These are phyloP conservation scores for Rafetus swinhoei DNA, from an alignment of 2,113 vertebrate species.

Conservation along the genomic window DNA sequence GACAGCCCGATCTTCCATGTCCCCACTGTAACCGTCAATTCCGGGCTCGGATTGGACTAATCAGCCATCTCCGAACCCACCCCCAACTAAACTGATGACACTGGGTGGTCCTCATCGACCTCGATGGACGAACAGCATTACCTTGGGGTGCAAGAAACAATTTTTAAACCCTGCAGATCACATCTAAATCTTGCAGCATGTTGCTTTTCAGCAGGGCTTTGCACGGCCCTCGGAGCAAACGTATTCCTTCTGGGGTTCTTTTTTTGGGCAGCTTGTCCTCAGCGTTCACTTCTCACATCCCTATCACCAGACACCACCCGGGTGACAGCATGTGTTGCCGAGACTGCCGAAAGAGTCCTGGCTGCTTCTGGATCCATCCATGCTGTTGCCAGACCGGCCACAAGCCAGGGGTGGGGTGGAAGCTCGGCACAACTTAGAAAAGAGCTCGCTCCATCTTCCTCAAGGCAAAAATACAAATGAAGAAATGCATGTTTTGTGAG, in stretches of 20 bases:
- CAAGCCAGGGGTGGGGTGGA: not conserved
- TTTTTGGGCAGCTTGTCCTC: not conserved
- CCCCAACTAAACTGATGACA: no score
- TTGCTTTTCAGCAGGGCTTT: not conserved
- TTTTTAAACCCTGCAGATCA: rapidly evolving
- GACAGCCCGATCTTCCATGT: no score
- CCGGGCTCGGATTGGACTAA: no score
- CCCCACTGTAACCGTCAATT: no score
- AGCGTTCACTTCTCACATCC: not conserved
- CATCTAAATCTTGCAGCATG: no score
- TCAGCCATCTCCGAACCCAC: no score
- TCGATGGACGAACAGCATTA: no score
- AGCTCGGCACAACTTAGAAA: rapidly evolving
- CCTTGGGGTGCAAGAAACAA: not conserved
- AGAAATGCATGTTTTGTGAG: not conserved
- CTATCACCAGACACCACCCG: not conserved
- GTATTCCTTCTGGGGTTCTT: not conserved
- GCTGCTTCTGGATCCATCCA: rapidly evolving
- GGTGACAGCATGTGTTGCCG: no score
- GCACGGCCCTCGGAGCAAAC: rapidly evolving
- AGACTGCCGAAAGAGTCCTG: not conserved
- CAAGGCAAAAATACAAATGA: not conserved
- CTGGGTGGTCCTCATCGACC: no score
- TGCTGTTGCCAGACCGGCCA: rapidly evolving
- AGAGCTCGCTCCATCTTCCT: not conserved